These are phyloP conservation scores for Drosophila kanekoi DNA, from an alignment of 2,888 invertebrate genomes.

Conservation along the genomic window DNA sequence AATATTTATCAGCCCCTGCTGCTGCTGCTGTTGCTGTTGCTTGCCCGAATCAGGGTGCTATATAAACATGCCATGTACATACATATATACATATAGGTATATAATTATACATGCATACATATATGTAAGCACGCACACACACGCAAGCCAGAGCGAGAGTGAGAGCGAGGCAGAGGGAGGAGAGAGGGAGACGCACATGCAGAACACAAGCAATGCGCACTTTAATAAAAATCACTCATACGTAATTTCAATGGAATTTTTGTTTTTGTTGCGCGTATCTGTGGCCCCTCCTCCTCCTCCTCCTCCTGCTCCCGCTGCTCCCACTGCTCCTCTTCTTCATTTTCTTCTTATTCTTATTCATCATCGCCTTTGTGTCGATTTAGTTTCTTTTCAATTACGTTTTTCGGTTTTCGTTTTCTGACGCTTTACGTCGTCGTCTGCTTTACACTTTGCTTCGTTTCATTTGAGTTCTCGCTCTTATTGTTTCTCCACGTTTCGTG, in stretches of 20 bases:
- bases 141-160: background rate
- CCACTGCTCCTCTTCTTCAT: slow-evolving; percentile 22
- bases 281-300: slow-evolving; percentile 8
- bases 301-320: slow-evolving; percentile 8
- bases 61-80: background rate
- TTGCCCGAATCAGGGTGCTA: slow-evolving; percentile 13
- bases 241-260: slow-evolving; percentile 66
- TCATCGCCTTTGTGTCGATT: slow-evolving; percentile 17
- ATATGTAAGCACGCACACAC: slow-evolving; percentile 1
- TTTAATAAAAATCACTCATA: slow-evolving; percentile 65
- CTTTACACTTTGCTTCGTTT: slow-evolving; percentile 16
- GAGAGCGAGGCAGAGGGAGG: background rate
- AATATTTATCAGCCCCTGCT: slow-evolving; percentile 51
- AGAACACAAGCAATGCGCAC: slow-evolving; percentile 51
- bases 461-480: background rate
- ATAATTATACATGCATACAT: background rate
- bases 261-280: slow-evolving; percentile 16
- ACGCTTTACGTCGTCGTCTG: slow-evolving; percentile 1
- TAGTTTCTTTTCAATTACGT: slow-evolving; percentile 14
- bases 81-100: background rate
- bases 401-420: slow-evolving; percentile 10
- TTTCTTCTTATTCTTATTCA: slow-evolving; percentile 8
- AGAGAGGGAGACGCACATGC: background rate
- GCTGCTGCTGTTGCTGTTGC: slow-evolving; percentile 1
- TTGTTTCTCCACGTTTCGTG: background rate